Conservation (phyloP, 2,888 invertebrate species). For the Xestobium rufovillosum region DNA sequence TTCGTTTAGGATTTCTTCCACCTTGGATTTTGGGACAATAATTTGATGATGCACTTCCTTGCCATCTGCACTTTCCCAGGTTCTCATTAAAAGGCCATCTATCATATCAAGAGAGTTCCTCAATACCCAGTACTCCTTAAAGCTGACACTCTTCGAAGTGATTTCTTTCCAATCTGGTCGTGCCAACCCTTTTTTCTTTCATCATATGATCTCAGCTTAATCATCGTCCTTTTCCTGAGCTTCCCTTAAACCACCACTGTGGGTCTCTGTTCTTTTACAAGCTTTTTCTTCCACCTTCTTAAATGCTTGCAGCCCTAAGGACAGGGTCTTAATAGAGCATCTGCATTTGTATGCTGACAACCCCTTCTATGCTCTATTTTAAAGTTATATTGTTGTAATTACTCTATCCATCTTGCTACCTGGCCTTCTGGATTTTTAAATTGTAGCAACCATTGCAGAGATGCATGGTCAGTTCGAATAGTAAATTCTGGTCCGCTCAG, state of each 20-base stretch:
- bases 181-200: not conserved
- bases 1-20: not conserved
- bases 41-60: not conserved
- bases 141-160: not conserved
- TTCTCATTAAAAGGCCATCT: not conserved
- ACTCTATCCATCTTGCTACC: slow-evolving; percentile 31
- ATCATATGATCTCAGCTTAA: not conserved
- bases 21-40: not conserved
- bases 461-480: slow-evolving; percentile 31
- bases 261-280: not conserved
- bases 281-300: slow-evolving; percentile 6
- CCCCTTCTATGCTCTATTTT: slow-evolving; percentile 25
- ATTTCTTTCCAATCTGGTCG: not conserved
- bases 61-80: not conserved
- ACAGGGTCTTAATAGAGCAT: slow-evolving; percentile 19
- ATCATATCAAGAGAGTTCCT: not conserved
- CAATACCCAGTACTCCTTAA: not conserved
- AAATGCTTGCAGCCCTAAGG: slow-evolving; percentile 14
- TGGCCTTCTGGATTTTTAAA: slow-evolving; percentile 33
- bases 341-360: slow-evolving; percentile 14
- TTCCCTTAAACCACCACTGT: not conserved
- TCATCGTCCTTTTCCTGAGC: slow-evolving; percentile 1
- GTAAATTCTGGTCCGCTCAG: slow-evolving; percentile 28
- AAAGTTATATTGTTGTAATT: slow-evolving; percentile 28
- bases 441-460: slow-evolving; percentile 30